phyloP scores from a whole-genome alignment of 2,113 vertebrate genomes.

The Spheniscus mendiculus region DNA sequence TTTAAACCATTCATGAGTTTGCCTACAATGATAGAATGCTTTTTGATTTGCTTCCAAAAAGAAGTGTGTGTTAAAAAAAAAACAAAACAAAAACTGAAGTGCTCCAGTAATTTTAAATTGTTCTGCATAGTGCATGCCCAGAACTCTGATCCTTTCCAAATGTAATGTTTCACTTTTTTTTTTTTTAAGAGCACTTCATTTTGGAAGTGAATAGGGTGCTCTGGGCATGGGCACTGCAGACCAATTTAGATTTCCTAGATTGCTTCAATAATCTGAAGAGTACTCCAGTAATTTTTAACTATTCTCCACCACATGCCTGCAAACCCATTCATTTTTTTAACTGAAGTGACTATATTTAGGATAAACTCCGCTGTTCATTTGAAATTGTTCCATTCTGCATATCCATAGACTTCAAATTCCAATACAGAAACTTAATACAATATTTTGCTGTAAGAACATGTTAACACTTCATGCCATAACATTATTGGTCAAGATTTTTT shows the following conservation, averaged over 20 bases:
- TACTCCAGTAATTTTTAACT: slow-evolving; percentile 51
- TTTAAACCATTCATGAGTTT: slow-evolving; percentile 37
- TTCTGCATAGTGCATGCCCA: slow-evolving; percentile 50
- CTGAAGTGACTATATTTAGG: slow-evolving; percentile 32
- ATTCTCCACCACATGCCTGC: background rate
- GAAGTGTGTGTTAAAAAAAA: slow-evolving; percentile 49
- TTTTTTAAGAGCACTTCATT: slow-evolving; percentile 69
- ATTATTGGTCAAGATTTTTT: background rate
- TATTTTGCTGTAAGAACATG: background rate
- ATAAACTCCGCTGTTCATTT: slow-evolving; percentile 26
- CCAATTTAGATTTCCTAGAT: slow-evolving; percentile 69
- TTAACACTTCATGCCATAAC: background rate
- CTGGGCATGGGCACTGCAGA: slow-evolving; percentile 35
- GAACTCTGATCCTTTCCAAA: slow-evolving; percentile 56
- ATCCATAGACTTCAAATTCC: slow-evolving; percentile 2
- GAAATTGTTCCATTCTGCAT: background rate
- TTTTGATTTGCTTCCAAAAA: slow-evolving; percentile 59
- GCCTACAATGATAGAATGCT: slow-evolving; percentile 15
- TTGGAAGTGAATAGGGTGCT: slow-evolving; percentile 66
- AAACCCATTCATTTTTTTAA: slow-evolving; percentile 31
- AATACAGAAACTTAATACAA: background rate
- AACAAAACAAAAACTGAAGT: slow-evolving; percentile 12
- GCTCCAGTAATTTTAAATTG: slow-evolving; percentile 63
- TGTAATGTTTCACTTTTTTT: slow-evolving; percentile 26
- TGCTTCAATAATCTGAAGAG: slow-evolving; percentile 66